phyloP scores from a whole-genome alignment of 2,113 vertebrate genomes.

The Taxidea taxus region DNA sequence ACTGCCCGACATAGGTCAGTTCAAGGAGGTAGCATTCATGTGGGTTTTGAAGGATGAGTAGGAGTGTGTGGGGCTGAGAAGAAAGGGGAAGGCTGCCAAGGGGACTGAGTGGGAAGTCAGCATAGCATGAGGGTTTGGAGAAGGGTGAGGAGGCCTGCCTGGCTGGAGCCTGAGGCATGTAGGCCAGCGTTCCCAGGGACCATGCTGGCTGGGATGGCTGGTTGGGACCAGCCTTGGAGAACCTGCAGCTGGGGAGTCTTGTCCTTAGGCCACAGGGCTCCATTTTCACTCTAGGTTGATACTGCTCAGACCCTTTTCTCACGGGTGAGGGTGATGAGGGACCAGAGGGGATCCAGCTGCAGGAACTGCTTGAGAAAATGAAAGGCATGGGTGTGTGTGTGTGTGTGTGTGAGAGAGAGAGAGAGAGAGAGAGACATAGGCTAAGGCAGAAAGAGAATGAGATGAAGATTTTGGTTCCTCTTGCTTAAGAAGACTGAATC shows the following conservation, averaged over 20 bases:
- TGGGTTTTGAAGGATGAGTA: not conserved
- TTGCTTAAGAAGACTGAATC: not conserved
- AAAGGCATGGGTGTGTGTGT: not conserved
- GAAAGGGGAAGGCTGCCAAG: not conserved
- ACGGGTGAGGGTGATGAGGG: not conserved
- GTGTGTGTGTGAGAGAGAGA: not conserved
- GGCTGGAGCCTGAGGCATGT: not conserved
- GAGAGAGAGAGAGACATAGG: no score
- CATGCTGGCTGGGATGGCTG: not conserved
- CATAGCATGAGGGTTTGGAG: not conserved
- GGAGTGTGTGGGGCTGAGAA: not conserved
- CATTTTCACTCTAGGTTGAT: not conserved
- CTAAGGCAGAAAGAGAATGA: not conserved
- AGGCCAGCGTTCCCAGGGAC: not conserved
- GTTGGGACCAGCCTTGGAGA: not conserved
- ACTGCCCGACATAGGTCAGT: not conserved
- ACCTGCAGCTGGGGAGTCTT: not conserved
- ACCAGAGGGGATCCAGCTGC: not conserved
- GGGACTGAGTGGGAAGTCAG: not conserved
- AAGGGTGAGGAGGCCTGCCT: no score
- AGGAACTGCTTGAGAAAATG: not conserved
- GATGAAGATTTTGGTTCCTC: not conserved
- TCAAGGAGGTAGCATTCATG: not conserved
- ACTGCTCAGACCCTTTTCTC: not conserved
- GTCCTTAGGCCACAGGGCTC: not conserved